Evolutionary conservation across 2,888 invertebrate genomes (phyloP), one percentile per base, ranked within the genome.

Genomic region (Agrochola macilenta): DNA sequence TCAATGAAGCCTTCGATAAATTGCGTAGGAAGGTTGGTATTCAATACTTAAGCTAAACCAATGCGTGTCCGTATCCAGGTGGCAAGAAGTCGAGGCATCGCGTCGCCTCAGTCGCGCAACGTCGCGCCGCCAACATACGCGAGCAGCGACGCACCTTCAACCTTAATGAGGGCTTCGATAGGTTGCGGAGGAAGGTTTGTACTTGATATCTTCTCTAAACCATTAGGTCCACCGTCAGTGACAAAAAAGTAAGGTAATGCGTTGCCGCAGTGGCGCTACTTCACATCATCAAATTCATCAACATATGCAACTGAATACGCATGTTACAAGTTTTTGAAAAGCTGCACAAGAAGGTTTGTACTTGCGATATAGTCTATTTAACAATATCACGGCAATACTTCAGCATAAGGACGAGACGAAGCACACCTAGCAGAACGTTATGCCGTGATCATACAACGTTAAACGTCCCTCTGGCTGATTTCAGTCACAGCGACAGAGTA

Each of bases 1-100:
- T 99, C 83, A 99, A 99, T 93, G 99, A 99, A 84, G 99, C 99
- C 1, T 99, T 99, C 91, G 99, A 99, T 93, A 98, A 98, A 92
- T 96, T 99, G 61, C 97, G 99, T 46, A 97, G 99, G 90, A 99
- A 99, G 97, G 98, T 98, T 83, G 82, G 76, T 78, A 76, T 54
- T 78, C 26, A 60, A 39, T 73, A 73, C 66, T 74, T 84, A 74
- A 76, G 78, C 76, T 76, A 70, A 77, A 74, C 72, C 80, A 68
- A 58, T 83, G 76, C 82, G 85, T 82, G 82, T 83, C 82, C 85
- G 75, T 77, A 69, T 39, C 93, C 95, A 14, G 95, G 97, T 65
- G 95, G 97, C 69, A 99, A 99, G 93, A 99, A 99, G 93, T 97
- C 98, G 7, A 97, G 99, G 12, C 97, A 99, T 8, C 97, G 99